Base-by-base conservation (phyloP, 2,113 vertebrate genomes). In the Pipa parva region DNA sequence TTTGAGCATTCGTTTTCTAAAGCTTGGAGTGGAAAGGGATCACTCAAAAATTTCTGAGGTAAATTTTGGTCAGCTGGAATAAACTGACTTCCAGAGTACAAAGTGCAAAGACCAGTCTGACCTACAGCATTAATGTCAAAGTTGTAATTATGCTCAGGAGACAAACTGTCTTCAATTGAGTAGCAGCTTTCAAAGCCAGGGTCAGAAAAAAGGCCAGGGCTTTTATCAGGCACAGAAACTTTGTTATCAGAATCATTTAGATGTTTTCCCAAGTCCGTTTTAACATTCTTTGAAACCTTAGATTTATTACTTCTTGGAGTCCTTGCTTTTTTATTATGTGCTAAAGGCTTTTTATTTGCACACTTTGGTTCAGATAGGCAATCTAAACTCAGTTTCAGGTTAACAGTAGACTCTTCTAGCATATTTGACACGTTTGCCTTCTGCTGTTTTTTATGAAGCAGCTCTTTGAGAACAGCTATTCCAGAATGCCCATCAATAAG, bases 91-190 rank as follows among this genome's bases (percentile, higher is more conserved):
- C 92, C 88, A 2, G 92, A 91, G 77, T 98, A 98, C 20, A 93
- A 89, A 78, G 92, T 92, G 61, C 92, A 95, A 84, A 98, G 97
- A 63, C 93, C 90, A 0, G 90, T 89, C 76, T 96, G 95, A 20
- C 92, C 93, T 62, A 99, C 89, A 37, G 90, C 73, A 71, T 98
- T 97, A 69, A 99, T 98, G 81, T 99, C 97, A 82, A 99, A 99
- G 76, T 85, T 93, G 71, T 96, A 99, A 85, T 89, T 94, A 78
- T 95, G 91, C 68, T 97, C 94, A 66, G 97, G 97, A 52, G 97
- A 99, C 50, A 99, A 84, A 71, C 93, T 95, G 70, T 95, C 93
- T 80, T 98, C 97, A 73, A 99, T 89, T 0, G 94, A 95, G 29
- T 93, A 96, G 81, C 93, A 97, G 74, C 92, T 92, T 83, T 95